These are phyloP conservation scores for Hyposoter dolosus DNA, from an alignment of 2,888 invertebrate genomes.

Conservation along the genomic window DNA sequence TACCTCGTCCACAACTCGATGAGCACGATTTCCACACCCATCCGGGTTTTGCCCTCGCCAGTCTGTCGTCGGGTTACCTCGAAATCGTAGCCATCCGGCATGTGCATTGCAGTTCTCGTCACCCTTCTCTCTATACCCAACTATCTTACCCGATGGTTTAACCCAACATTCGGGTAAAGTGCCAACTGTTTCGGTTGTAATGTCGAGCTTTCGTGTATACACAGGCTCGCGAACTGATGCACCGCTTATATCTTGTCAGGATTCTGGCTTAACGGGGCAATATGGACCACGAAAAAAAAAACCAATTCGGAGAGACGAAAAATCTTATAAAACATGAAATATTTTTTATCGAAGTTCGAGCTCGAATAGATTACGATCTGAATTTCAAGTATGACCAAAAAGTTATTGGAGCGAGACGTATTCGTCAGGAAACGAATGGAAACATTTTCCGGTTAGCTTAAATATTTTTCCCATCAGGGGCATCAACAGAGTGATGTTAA, in stretches of 20 bases:
- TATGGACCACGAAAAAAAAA: neutral
- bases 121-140: constrained; percentile 12
- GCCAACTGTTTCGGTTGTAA: constrained; percentile 73
- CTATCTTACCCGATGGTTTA: constrained; percentile 63
- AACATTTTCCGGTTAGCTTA: too few relatives aligned
- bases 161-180: constrained; percentile 73
- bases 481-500: too few relatives aligned
- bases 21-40: constrained; percentile 61
- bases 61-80: constrained; percentile 44
- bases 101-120: constrained; percentile 52
- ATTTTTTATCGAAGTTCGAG: neutral
- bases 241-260: neutral
- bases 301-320: neutral
- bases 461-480: too few relatives aligned
- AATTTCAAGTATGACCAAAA: too few relatives aligned
- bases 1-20: constrained; percentile 56
- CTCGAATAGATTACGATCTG: neutral
- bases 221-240: constrained; percentile 19
- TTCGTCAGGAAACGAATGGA: too few relatives aligned
- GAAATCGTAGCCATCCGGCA: constrained; percentile 61
- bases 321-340: neutral
- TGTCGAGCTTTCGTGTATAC: constrained; percentile 56
- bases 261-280: neutral
- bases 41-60: constrained; percentile 39
- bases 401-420: too few relatives aligned